phyloP scores from a whole-genome alignment of 2,888 invertebrate genomes.

The Aphodius sticticus region DNA sequence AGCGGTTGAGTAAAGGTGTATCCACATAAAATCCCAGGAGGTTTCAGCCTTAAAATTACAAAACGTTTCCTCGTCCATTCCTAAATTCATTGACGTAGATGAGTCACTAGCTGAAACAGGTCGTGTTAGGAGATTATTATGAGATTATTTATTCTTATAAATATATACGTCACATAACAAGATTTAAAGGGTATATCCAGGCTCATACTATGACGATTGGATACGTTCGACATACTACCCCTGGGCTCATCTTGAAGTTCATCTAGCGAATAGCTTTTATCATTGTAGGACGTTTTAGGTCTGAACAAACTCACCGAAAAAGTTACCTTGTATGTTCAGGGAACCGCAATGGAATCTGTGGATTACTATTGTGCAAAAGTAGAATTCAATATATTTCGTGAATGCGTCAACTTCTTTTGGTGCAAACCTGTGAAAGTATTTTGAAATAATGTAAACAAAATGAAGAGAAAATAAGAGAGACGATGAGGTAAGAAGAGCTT shows the following conservation, averaged over 20 bases:
- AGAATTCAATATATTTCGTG: slow-evolving; percentile 7
- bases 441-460: too few relatives aligned
- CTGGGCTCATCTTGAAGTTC: background rate
- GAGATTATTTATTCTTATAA: background rate
- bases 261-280: too few relatives aligned
- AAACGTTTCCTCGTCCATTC: background rate
- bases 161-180: background rate
- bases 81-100: background rate
- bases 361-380: too few relatives aligned
- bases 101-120: background rate
- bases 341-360: slow-evolving; percentile 13
- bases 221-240: background rate
- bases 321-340: slow-evolving; percentile 10
- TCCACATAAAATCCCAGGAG: background rate
- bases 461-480: too few relatives aligned
- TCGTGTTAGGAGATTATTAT: background rate
- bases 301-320: background rate
- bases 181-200: background rate
- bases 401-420: background rate
- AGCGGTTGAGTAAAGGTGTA: slow-evolving; percentile 17
- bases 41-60: background rate
- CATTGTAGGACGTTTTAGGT: too few relatives aligned
- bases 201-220: background rate
- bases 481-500: too few relatives aligned
- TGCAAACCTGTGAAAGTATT: background rate